Conservation (phyloP, 2,888 invertebrate genomes). For the Athalia circularis region DNA sequence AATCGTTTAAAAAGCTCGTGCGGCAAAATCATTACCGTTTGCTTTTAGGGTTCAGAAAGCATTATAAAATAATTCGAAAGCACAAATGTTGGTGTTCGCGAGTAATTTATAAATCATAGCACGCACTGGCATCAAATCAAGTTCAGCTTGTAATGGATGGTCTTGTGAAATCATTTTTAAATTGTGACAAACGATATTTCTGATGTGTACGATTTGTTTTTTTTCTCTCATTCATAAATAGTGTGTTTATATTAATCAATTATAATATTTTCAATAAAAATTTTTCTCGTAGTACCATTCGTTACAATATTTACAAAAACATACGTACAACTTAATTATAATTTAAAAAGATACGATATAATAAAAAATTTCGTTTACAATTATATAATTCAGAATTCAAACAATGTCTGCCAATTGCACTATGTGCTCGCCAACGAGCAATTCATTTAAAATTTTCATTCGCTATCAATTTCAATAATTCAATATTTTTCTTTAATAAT, state of each 20-base stretch:
- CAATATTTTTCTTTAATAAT: slow-evolving; percentile 54
- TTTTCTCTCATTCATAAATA: slow-evolving; percentile 64
- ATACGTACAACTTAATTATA: slow-evolving; percentile 67
- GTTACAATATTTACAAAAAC: slow-evolving; percentile 72
- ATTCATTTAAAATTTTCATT: slow-evolving; percentile 38
- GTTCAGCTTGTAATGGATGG: slow-evolving; percentile 40
- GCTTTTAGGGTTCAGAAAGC: not conserved
- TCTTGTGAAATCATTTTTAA: slow-evolving; percentile 30
- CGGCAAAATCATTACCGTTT: not conserved
- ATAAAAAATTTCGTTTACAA: slow-evolving; percentile 58
- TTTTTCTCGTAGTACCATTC: slow-evolving; percentile 64
- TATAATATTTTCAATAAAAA: slow-evolving; percentile 59
- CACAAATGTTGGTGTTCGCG: not conserved
- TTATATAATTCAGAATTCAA: slow-evolving; percentile 38
- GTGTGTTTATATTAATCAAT: slow-evolving; percentile 65
- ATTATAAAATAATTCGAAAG: not conserved
- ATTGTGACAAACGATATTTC: slow-evolving; percentile 50
- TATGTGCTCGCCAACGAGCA: slow-evolving; percentile 33
- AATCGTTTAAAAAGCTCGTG: not conserved
- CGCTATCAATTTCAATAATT: slow-evolving; percentile 46
- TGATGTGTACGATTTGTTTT: slow-evolving; percentile 52
- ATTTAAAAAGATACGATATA: slow-evolving; percentile 59
- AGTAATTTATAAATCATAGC: not conserved
- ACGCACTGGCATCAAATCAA: slow-evolving; percentile 17
- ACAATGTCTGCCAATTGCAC: slow-evolving; percentile 40